Conservation (phyloP, 1,140 invertebrate species). For the Pygmarrhopalites habei region DNA sequence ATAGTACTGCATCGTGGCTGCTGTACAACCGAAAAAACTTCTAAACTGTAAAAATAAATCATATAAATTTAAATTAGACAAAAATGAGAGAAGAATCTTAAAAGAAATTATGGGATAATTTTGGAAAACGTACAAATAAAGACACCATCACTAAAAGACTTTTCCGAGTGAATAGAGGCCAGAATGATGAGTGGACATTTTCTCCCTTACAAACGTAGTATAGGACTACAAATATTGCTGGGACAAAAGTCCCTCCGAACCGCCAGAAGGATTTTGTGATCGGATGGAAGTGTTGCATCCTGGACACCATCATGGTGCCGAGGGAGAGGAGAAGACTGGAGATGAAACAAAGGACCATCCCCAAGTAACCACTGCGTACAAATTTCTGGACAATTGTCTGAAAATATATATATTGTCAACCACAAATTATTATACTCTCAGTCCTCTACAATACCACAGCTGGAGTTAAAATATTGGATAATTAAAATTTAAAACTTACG, state of each 20-base stretch:
- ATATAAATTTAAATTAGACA: constrained; percentile 1
- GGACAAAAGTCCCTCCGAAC: constrained; percentile 28
- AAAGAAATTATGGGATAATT: background rate
- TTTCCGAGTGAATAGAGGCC: constrained; percentile 24
- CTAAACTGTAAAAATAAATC: constrained; percentile 23
- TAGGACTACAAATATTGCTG: constrained; percentile 21
- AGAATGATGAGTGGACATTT: constrained; percentile 23
- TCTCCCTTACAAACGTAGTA: constrained; percentile 28
- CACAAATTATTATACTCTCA: too few species aligned
- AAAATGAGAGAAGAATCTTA: background rate
- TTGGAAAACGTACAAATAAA: constrained; percentile 24
- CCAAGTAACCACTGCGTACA: constrained; percentile 6
- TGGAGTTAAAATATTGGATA: background rate
- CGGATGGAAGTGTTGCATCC: constrained; percentile 35
- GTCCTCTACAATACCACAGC: too few species aligned
- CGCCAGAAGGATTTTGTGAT: constrained; percentile 39
- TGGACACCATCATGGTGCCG: constrained; percentile 33
- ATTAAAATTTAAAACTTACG: background rate
- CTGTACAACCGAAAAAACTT: constrained; percentile 37
- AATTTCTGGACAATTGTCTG: background rate
- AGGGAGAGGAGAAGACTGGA: constrained; percentile 29
- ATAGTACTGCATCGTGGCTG: constrained; percentile 36
- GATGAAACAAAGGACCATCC: constrained; percentile 34
- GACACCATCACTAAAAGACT: constrained; percentile 20
- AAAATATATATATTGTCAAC: too few species aligned